Evolutionary conservation across 2,797 vertebrate species (phyloP).

Genomic region (Muscicapa comitata): DNA sequence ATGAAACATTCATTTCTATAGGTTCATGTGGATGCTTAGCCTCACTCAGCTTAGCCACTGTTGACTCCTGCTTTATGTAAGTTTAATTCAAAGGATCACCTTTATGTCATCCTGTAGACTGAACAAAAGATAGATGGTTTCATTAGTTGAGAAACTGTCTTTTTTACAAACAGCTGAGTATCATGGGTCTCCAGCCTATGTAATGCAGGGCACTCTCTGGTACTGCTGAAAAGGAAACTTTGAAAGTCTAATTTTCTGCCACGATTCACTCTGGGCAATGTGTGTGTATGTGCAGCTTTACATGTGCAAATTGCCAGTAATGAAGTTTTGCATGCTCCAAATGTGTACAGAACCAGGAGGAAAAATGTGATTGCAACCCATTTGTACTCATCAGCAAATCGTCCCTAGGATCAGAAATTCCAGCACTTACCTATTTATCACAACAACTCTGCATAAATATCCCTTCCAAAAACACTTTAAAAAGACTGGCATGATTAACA

Average conservation of each 20-base stretch:
- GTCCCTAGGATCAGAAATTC: neutral
- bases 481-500: neutral
- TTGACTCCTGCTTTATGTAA: neutral
- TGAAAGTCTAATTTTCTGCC: neutral
- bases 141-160: neutral
- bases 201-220: neutral
- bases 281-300: neutral
- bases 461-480: neutral
- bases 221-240: neutral
- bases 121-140: slow-evolving; percentile 20
- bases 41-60: neutral
- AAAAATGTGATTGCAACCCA: neutral
- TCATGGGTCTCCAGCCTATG: neutral
- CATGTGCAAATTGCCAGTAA: neutral
- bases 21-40: slow-evolving; percentile 24
- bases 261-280: neutral
- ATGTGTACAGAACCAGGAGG: neutral
- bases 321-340: neutral
- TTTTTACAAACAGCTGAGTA: slow-evolving; percentile 27
- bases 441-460: neutral
- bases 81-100: slow-evolving; percentile 48
- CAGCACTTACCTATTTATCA: neutral
- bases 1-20: slow-evolving; percentile 39
- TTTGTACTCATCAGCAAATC: neutral
- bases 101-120: neutral